Percentiles rank a stretch among this genome's conserved stretches.
These are phyloP conservation scores for Atrina japonica DNA, from an alignment of 2,888 invertebrate genomes.

Conservation along the genomic window DNA sequence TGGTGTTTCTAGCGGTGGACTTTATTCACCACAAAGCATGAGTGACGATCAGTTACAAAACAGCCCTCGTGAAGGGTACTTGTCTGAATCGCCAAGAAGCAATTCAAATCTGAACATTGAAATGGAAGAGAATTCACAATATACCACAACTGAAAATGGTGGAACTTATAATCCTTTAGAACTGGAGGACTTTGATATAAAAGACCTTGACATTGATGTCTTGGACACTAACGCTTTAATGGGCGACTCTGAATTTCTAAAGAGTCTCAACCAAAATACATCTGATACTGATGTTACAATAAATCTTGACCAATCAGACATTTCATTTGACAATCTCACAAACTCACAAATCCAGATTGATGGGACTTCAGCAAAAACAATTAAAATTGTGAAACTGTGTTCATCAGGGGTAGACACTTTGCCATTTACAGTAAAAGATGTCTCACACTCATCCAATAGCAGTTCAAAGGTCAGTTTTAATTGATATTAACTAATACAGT, in stretches of 20 bases:
- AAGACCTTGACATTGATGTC: constrained; percentile 55
- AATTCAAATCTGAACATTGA: constrained; percentile 38
- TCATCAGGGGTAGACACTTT: constrained; percentile 48
- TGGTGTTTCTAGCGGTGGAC: constrained; percentile 61
- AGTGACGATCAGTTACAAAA: constrained; percentile 45
- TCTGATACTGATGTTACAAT: constrained; percentile 54
- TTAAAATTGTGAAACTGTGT: constrained; percentile 57
- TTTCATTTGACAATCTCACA: constrained; percentile 54
- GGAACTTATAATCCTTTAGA: constrained; percentile 41
- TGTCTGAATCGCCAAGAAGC: constrained; percentile 57
- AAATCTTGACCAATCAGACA: constrained; percentile 51
- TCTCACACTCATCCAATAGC: constrained; percentile 36
- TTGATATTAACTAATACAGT: no score
- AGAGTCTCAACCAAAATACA: constrained; percentile 42
- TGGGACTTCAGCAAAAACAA: constrained; percentile 48
- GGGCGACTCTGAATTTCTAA: constrained; percentile 48
- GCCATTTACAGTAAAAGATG: constrained; percentile 73
- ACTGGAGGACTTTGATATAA: constrained; percentile 63
- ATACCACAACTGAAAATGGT: constrained; percentile 20
- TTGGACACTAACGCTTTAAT: constrained; percentile 52
- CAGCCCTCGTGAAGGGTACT: constrained; percentile 44
- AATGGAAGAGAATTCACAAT: constrained; percentile 39
- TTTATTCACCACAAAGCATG: constrained; percentile 52
- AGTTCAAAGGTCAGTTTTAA: constrained; percentile 46
- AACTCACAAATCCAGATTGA: constrained; percentile 39